These are phyloP conservation scores for Cephus runcator DNA, from an alignment of 2,888 invertebrate species.

Conservation along the genomic window DNA sequence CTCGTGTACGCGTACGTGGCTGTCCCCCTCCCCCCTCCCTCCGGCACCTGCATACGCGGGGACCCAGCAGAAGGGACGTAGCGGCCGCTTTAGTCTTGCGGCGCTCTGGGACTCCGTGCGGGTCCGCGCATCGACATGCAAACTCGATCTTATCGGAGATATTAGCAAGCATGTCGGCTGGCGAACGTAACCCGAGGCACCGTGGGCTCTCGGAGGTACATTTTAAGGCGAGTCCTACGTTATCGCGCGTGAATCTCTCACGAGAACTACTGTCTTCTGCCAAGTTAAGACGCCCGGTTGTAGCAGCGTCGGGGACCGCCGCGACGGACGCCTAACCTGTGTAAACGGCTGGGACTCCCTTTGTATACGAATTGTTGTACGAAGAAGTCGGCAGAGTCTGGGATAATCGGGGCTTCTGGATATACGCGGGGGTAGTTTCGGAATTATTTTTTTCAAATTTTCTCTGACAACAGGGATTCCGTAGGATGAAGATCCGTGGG, in stretches of 20 bases:
- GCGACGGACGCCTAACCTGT: background rate
- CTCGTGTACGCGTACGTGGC: background rate
- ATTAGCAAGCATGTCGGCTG: conserved; percentile 45
- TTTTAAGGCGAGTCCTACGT: conserved; percentile 28
- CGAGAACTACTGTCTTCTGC: conserved; percentile 47
- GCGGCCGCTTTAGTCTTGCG: background rate
- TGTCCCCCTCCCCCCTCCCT: background rate
- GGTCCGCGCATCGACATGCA: conserved; percentile 26
- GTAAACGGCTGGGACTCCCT: background rate
- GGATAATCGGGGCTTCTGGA: background rate
- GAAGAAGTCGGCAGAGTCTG: background rate
- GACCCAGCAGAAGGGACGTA: background rate
- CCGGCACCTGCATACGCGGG: background rate
- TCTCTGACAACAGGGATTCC: too few relatives aligned
- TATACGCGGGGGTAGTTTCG: too few relatives aligned
- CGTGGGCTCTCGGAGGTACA: conserved; percentile 15
- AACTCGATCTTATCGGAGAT: conserved; percentile 47
- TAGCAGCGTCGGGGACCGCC: background rate
- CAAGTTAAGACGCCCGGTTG: conserved; percentile 38
- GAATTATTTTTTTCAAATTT: too few relatives aligned
- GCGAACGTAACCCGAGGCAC: conserved; percentile 31
- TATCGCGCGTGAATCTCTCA: conserved; percentile 48
- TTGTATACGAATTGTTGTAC: background rate
- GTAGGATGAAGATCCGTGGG: too few relatives aligned
- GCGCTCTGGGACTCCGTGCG: background rate